Conservation (phyloP, 2,113 vertebrate genomes). For the Mugil cephalus region DNA sequence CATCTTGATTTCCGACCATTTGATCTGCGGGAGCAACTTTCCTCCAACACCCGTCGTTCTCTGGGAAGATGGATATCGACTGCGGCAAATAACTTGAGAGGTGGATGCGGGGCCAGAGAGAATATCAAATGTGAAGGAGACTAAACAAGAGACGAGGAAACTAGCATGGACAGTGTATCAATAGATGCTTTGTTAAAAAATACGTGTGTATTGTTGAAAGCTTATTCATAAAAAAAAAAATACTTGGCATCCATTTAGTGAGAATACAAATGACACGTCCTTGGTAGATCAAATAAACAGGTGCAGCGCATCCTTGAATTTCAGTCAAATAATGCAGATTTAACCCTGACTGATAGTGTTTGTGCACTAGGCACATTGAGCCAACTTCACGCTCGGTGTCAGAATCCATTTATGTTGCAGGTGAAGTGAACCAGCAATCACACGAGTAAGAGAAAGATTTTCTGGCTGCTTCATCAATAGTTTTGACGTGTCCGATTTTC, state of each 20-base stretch:
- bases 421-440: slow-evolving; percentile 17
- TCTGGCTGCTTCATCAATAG: slow-evolving; percentile 52
- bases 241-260: slow-evolving; percentile 21
- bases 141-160: slow-evolving; percentile 36
- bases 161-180: slow-evolving; percentile 25
- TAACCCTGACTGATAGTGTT: slow-evolving; percentile 26
- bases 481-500: slow-evolving; percentile 46
- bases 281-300: slow-evolving; percentile 36
- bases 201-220: slow-evolving; percentile 39
- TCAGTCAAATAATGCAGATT: slow-evolving; percentile 33
- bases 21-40: slow-evolving; percentile 75
- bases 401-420: slow-evolving; percentile 28
- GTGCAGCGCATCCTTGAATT: slow-evolving; percentile 29
- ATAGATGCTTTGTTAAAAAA: slow-evolving; percentile 56
- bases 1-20: slow-evolving; percentile 77
- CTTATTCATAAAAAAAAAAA: slow-evolving; percentile 24
- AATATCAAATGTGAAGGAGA: slow-evolving; percentile 68
- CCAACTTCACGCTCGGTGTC: slow-evolving; percentile 8
- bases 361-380: slow-evolving; percentile 5
- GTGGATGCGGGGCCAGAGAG: slow-evolving; percentile 56
- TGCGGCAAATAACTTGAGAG: slow-evolving; percentile 74
- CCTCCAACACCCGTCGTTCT: slow-evolving; percentile 56
- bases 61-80: slow-evolving; percentile 75
- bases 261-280: slow-evolving; percentile 18
- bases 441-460: slow-evolving; percentile 24